Percentiles rank a stretch among this genome's conserved stretches.
Evolutionary conservation across 2,797 vertebrate genomes (phyloP).

Genomic region (Pangasius djambal): DNA sequence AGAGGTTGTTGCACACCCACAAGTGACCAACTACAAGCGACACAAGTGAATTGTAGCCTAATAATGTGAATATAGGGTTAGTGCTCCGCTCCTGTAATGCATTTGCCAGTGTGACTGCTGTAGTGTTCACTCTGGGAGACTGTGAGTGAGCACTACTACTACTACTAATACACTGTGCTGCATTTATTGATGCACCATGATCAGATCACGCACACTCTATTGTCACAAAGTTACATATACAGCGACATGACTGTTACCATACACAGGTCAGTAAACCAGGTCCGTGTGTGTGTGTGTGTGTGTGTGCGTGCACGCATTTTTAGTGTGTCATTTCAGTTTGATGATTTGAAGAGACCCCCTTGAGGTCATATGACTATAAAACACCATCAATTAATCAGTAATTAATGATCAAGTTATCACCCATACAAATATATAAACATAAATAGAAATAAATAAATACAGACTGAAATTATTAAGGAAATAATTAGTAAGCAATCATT

Average conservation of each 20-base stretch:
- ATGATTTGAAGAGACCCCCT: not conserved
- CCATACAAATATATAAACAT: not conserved
- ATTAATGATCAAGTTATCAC: not conserved
- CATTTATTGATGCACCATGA: too few relatives aligned
- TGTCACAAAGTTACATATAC: too few relatives aligned
- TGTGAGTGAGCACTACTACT: too few relatives aligned
- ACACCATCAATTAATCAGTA: not conserved
- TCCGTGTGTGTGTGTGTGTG: too few relatives aligned
- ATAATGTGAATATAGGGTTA: not conserved
- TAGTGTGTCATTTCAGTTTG: too few relatives aligned
- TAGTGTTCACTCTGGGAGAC: not conserved
- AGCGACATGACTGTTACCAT: too few relatives aligned
- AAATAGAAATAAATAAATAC: not conserved
- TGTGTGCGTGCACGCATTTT: too few relatives aligned
- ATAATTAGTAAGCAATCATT: not conserved
- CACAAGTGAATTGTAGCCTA: not conserved
- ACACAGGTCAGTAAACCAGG: too few relatives aligned
- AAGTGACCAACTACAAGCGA: not conserved
- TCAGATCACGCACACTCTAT: too few relatives aligned
- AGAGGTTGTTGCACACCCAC: not conserved
- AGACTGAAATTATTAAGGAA: not conserved
- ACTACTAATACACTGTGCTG: too few relatives aligned
- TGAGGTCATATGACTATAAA: not conserved
- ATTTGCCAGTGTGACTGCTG: not conserved
- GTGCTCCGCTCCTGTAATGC: not conserved